phyloP scores from a whole-genome alignment of 1,140 invertebrate genomes.

The Zaprionus capensis region DNA sequence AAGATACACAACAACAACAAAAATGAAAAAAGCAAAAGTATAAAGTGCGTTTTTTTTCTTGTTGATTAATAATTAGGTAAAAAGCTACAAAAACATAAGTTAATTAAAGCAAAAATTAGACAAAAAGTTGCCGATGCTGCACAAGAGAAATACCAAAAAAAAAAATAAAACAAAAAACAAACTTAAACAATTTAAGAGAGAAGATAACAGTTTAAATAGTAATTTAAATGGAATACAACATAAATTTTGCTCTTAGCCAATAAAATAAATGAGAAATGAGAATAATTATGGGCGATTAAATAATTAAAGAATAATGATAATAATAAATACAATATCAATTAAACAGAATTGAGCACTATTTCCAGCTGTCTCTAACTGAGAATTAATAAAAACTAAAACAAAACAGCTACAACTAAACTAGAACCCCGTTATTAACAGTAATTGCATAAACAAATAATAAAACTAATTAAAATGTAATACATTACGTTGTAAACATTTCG shows the following conservation, averaged over 20 bases:
- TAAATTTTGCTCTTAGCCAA: slow-evolving; percentile 53
- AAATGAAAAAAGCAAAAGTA: slow-evolving; percentile 30
- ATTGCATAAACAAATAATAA: slow-evolving; percentile 23
- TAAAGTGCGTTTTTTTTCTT: slow-evolving; percentile 70
- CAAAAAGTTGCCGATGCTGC: slow-evolving; percentile 21
- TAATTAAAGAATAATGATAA: slow-evolving; percentile 13
- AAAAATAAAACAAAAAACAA: slow-evolving; percentile 40
- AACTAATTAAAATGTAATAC: slow-evolving; percentile 12
- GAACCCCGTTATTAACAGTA: slow-evolving; percentile 22
- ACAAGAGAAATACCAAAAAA: slow-evolving; percentile 41
- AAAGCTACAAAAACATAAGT: slow-evolving; percentile 58
- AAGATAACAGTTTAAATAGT: slow-evolving; percentile 35
- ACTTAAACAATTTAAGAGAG: slow-evolving; percentile 10
- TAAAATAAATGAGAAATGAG: slow-evolving; percentile 11
- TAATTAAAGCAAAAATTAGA: slow-evolving; percentile 51
- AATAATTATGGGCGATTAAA: slow-evolving; percentile 27
- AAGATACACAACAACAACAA: slow-evolving; percentile 25
- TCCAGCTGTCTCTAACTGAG: slow-evolving; percentile 42
- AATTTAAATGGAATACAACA: slow-evolving; percentile 29
- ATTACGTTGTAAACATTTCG: slow-evolving; percentile 49
- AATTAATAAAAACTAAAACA: slow-evolving; percentile 2
- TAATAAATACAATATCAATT: slow-evolving; percentile 10
- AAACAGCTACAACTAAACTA: slow-evolving; percentile 13
- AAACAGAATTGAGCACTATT: slow-evolving; percentile 48
- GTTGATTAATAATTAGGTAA: slow-evolving; percentile 83